Percentiles rank a stretch among this genome's conserved stretches.
These are phyloP conservation scores for Dicroscelio sp. DNA, from an alignment of 2,888 invertebrate genomes.

Conservation along the genomic window DNA sequence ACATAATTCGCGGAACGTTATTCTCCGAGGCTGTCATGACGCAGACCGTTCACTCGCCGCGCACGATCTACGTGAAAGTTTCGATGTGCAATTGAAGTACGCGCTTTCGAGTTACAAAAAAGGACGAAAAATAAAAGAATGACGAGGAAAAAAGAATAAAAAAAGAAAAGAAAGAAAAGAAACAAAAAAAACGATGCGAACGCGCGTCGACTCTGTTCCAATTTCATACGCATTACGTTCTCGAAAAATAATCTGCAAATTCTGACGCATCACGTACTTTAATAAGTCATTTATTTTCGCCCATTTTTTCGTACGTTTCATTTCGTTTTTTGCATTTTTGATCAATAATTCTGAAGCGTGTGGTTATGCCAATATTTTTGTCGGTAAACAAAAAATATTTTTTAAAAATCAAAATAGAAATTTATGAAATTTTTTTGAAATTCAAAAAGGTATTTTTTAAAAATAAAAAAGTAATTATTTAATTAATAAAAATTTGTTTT, in stretches of 20 bases:
- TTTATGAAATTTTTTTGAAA: too few relatives aligned
- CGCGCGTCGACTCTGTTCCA: conserved; percentile 56
- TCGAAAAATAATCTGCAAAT: conserved; percentile 62
- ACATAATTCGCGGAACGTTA: conserved; percentile 76
- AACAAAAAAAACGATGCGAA: not conserved
- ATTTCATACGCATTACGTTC: conserved; percentile 65
- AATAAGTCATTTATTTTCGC: conserved; percentile 59
- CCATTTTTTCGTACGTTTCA: conserved; percentile 43
- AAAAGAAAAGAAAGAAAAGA: conserved; percentile 13
- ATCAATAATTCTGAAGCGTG: not conserved
- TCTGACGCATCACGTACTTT: conserved; percentile 68
- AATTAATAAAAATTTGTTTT: too few relatives aligned
- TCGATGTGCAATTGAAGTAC: conserved; percentile 74
- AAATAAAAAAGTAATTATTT: too few relatives aligned
- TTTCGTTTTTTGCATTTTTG: conserved; percentile 15
- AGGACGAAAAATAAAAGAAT: conserved; percentile 20
- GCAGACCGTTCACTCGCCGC: conserved; percentile 72
- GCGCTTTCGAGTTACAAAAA: conserved; percentile 62
- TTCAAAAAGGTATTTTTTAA: too few relatives aligned
- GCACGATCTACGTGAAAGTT: conserved; percentile 81
- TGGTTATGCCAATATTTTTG: not conserved
- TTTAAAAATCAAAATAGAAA: too few relatives aligned
- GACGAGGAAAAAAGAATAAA: conserved; percentile 10
- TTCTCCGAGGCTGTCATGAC: conserved; percentile 71
- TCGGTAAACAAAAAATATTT: too few relatives aligned